Evolutionary conservation across 2,797 vertebrate species (phyloP), one percentile per base, ranked within the genome.

Genomic region (Cottoperca gobio): DNA sequence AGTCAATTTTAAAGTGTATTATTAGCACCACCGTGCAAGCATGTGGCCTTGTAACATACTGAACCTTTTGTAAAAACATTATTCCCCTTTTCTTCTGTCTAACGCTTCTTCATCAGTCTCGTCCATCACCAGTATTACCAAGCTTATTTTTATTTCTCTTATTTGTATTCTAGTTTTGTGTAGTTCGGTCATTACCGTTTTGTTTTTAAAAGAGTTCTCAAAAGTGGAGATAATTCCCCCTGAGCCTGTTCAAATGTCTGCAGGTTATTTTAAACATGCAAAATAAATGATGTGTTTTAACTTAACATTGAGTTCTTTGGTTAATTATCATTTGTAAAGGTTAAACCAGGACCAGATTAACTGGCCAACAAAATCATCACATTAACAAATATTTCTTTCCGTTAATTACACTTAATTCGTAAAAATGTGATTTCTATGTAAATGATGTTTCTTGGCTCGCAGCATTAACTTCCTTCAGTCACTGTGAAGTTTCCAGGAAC

Each of bases 41-140:
- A 90, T 88, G 88, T 90, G 88, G 89, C 89, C 89, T 89, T 89
- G 85, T 85, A 80, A 87, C 77, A 89, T 81, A 87, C 78, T 63
- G 57, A 86, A 82, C 78, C 78, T 87, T 76, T 75, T 48, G 26
- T 65, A 45, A 67, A 71, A 48, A 42, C 19, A 11, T 24, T 23
- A 8, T 46, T 65, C 4, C 3, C 45, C 28, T 13, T 7, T 24
- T 55, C 39, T 65, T 42, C 10, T 8, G 50, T 63, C 23, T 58
- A 24, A 70, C 48, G 26, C 16, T 19, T n/a, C n/a, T n/a, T 31
- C 31, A 12, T 61, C 50, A 45, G 55, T 82, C 45, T 83, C 8
- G 2, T 78, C 59, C 13, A 58, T 68, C 16, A 19, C 13, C 67
- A 73, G 66, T 85, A 37, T 87, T 73, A 72, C 49, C 2, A 2